Percentiles rank a stretch among this genome's conserved stretches.
phyloP scores from a whole-genome alignment of 2,113 vertebrate genomes.

The Sorex araneus region DNA sequence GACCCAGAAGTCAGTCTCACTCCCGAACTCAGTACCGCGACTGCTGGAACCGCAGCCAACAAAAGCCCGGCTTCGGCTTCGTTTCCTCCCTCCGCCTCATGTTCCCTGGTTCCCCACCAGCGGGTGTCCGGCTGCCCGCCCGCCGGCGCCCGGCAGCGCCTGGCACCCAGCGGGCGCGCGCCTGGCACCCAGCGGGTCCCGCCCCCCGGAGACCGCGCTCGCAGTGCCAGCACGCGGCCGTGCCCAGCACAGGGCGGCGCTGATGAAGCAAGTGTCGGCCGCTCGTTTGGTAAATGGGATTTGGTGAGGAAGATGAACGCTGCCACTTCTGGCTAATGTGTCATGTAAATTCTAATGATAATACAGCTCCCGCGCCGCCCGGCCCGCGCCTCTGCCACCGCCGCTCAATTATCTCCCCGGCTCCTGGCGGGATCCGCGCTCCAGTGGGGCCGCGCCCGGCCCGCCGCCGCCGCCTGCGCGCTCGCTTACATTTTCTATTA shows the following conservation, averaged over 20 bases:
- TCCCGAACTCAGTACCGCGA: no score
- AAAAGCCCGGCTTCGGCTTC: not conserved
- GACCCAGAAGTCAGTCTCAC: no score
- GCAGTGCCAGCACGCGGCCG: not conserved
- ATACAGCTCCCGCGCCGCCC: constrained; percentile 79
- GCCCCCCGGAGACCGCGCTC: not conserved
- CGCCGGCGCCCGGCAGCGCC: not conserved
- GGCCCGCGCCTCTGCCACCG: not conserved
- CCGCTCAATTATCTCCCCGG: constrained; percentile 87
- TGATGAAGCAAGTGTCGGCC: constrained; percentile 74
- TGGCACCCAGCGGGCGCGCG: not conserved
- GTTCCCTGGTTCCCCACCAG: not conserved
- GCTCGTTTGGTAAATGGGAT: constrained; percentile 87
- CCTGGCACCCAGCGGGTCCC: not conserved
- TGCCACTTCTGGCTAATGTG: constrained; percentile 88
- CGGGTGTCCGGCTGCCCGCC: not conserved
- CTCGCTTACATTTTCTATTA: constrained; percentile 89
- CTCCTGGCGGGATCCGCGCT: constrained; percentile 84
- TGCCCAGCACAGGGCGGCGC: constrained; percentile 7
- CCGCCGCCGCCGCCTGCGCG: constrained; percentile 80
- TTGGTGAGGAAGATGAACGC: constrained; percentile 86
- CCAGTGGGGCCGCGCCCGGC: constrained; percentile 82
- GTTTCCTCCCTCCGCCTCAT: not conserved
- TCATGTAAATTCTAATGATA: constrained; percentile 88
- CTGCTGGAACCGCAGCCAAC: no score